A percentile compares a stretch with the other conserved stretches of the same genome.
Conservation (phyloP, 2,888 invertebrate genomes). For the Dolomedes plantarius region DNA sequence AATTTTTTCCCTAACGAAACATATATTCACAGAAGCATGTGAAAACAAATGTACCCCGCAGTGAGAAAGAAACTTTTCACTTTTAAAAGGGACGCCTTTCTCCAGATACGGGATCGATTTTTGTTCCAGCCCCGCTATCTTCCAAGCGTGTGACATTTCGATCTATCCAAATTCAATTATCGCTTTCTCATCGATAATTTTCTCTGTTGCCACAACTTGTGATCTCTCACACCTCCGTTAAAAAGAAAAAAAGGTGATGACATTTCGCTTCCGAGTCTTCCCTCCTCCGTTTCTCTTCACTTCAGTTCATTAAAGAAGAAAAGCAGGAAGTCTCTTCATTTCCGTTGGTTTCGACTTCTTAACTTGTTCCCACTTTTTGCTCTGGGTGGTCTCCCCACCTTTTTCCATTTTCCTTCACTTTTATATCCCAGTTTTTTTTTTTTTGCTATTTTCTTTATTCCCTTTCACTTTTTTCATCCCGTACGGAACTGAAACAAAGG, state of each 20-base stretch:
- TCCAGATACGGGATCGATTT: too few relatives aligned
- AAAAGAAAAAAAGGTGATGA: slow-evolving; percentile 1
- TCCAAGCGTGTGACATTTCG: too few relatives aligned
- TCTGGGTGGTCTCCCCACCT: slow-evolving; percentile 30
- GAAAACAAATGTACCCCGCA: too few relatives aligned
- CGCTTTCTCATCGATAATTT: too few relatives aligned
- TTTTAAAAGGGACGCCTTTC: too few relatives aligned
- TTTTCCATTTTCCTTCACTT: not conserved
- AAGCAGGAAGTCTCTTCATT: slow-evolving; percentile 42
- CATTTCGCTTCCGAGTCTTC: not conserved
- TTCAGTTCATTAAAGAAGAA: slow-evolving; percentile 32
- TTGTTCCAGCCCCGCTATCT: too few relatives aligned
- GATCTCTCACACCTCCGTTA: not conserved
- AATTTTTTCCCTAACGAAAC: too few relatives aligned
- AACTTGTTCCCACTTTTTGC: not conserved
- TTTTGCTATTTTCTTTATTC: not conserved
- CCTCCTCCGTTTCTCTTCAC: not conserved
- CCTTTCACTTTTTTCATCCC: not conserved
- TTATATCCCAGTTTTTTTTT: not conserved
- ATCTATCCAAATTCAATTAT: too few relatives aligned
- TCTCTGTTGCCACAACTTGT: too few relatives aligned
- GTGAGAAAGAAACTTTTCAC: too few relatives aligned
- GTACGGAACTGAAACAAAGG: not conserved
- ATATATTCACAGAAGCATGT: too few relatives aligned
- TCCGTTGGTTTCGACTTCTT: slow-evolving; percentile 16